A percentile compares a stretch with the other conserved stretches of the same genome.
These are phyloP conservation scores for Lepidonotus clava DNA, from an alignment of 2,888 invertebrate species.

Conservation along the genomic window DNA sequence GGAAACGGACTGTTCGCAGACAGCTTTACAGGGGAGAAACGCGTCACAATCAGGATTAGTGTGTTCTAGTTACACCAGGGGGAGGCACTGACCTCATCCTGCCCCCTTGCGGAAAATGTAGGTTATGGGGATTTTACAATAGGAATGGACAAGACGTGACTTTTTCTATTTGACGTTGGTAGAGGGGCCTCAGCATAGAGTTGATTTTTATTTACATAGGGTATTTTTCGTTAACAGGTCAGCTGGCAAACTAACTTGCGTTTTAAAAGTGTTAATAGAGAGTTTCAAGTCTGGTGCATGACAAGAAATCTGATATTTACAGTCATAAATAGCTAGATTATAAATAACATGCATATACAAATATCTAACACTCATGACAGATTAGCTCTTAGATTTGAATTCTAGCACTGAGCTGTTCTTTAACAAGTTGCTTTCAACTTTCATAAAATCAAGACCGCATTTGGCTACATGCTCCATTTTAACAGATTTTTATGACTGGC, in stretches of 20 bases:
- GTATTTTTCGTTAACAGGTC: neutral
- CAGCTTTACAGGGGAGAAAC: slow-evolving; percentile 30
- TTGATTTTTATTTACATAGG: neutral
- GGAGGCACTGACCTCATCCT: neutral
- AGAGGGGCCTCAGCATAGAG: neutral
- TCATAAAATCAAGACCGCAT: neutral
- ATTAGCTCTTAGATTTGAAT: neutral
- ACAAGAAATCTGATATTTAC: slow-evolving; percentile 22
- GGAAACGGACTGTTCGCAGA: neutral
- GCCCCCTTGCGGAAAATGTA: neutral
- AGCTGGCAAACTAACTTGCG: slow-evolving; percentile 21
- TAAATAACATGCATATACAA: slow-evolving; percentile 52
- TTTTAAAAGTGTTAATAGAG: neutral
- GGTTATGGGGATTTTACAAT: neutral
- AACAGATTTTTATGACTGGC: neutral
- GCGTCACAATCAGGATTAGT: neutral
- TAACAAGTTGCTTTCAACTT: slow-evolving; percentile 18
- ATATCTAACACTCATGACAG: slow-evolving; percentile 39
- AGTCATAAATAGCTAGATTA: slow-evolving; percentile 44
- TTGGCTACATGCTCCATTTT: neutral
- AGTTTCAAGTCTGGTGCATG: slow-evolving; percentile 24
- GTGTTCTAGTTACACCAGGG: slow-evolving; percentile 35
- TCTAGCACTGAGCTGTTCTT: neutral
- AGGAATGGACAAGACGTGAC: neutral
- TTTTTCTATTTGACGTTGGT: neutral